Percentiles rank a stretch among this genome's conserved stretches.
Evolutionary conservation across 1,140 invertebrate species (phyloP).

Genomic region (Drosophila auraria): DNA sequence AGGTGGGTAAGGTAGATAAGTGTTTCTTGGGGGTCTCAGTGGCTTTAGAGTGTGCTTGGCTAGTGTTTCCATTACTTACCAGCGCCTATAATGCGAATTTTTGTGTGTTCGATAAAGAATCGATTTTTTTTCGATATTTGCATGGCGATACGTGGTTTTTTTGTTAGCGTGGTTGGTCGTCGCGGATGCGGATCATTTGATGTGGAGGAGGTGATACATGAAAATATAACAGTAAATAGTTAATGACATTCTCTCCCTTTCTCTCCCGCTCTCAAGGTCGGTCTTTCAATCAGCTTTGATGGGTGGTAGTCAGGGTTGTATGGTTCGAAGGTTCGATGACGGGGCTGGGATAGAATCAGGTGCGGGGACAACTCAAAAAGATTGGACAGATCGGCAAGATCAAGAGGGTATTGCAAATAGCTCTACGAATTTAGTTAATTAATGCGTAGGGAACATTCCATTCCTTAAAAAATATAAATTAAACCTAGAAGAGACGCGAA

Average conservation of each 20-base stretch:
- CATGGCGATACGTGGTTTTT: constrained; percentile 67
- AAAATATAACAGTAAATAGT: constrained; percentile 59
- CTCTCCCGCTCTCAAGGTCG: not conserved
- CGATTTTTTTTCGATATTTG: constrained; percentile 36
- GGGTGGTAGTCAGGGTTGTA: not conserved
- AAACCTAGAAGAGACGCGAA: not conserved
- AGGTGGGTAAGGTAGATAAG: not conserved
- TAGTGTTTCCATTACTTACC: constrained; percentile 55
- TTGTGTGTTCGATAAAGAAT: constrained; percentile 13
- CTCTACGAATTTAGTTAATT: constrained; percentile 18
- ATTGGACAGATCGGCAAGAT: not conserved
- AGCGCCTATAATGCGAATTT: constrained; percentile 66
- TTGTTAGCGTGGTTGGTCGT: constrained; percentile 53
- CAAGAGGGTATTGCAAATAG: constrained; percentile 24
- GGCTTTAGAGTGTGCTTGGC: not conserved
- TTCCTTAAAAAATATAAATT: no score
- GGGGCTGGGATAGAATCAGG: not conserved
- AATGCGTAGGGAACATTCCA: not conserved
- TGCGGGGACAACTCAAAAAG: constrained; percentile 9
- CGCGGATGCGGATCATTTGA: constrained; percentile 57
- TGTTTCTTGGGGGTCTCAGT: constrained; percentile 2
- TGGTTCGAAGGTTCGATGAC: not conserved
- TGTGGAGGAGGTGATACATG: constrained; percentile 64
- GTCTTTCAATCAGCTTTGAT: constrained; percentile 23
- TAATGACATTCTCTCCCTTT: constrained; percentile 33